Base-by-base conservation (phyloP, 2,888 invertebrate species). In the Mythimna pallens region DNA sequence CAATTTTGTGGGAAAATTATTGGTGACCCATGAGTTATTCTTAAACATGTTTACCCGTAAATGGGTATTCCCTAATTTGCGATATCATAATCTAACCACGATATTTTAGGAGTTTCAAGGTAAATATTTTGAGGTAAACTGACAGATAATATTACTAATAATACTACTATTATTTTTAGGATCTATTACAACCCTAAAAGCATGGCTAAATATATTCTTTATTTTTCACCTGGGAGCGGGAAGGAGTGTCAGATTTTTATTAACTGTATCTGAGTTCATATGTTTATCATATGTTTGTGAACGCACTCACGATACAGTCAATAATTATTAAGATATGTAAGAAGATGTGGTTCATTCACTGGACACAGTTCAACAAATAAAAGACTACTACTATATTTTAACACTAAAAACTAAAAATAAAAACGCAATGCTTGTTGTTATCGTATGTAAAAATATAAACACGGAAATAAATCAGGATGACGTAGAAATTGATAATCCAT, bases 11-110 rank as follows among this genome's bases (percentile, higher is more conserved):
- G 65, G 58, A 68, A 77, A 61, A 61, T 63, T 20, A 20, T 7
- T 36, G 36, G n/a, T 65, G 65, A 57, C 12, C 69, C 47, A 67
- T 6, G 3, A 68, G 30, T 79, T 73, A 68, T 68, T 58, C 50
- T 65, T 40, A 52, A 82, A 83, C 65, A 59, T 73, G 65, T 83
- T 73, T 79, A 74, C 66, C 47, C 50, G 43, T 67, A 65, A 5
- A 66, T 57, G 66, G 80, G 83, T 7, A 70, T 65, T 83, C 30
- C 83, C 80, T 17, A 67, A 70, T 64, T 66, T 43, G 25, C 10
- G 4, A 17, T 73, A 58, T 55, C 69, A 50, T 71, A 25, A 62
- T 65, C 25, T 43, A 8, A 10, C 3, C 30, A 20, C 14, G 34
- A 62, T 75, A 63, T 71, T 63, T 40, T n/a, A 22, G 7, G 43